Percentiles rank a stretch among this genome's conserved stretches.
These are phyloP conservation scores for Argyresthia goedartella DNA, from an alignment of 2,888 invertebrate species.

Conservation along the genomic window DNA sequence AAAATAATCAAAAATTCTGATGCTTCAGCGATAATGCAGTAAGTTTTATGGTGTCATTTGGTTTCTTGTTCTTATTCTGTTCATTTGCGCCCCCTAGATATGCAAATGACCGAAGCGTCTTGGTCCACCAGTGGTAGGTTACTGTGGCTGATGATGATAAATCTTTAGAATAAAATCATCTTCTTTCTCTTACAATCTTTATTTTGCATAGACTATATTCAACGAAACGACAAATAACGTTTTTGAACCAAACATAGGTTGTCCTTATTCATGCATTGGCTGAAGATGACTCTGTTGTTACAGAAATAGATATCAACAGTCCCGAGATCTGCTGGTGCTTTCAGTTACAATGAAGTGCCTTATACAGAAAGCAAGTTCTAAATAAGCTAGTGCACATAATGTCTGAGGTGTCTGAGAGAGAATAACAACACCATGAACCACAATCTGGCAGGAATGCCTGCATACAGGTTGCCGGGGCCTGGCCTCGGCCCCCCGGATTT, in stretches of 20 bases:
- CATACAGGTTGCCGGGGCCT: constrained; percentile 82
- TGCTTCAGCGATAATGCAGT: constrained; percentile 65
- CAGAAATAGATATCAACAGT: constrained; percentile 61
- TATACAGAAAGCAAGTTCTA: constrained; percentile 23
- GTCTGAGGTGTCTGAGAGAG: constrained; percentile 43
- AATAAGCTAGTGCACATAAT: constrained; percentile 26
- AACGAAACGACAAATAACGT: not conserved
- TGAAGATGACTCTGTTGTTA: constrained; percentile 34
- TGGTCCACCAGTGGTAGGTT: constrained; percentile 2
- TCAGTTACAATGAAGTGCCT: constrained; percentile 55
- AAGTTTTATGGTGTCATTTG: constrained; percentile 38
- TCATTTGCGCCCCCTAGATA: not conserved
- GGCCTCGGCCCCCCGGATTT: constrained; percentile 80
- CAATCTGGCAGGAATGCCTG: constrained; percentile 85
- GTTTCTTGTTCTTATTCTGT: constrained; percentile 10
- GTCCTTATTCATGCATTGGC: not conserved
- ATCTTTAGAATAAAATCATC: not conserved
- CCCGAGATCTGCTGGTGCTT: constrained; percentile 48
- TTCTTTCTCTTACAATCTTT: not conserved
- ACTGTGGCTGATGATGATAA: not conserved
- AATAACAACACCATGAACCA: constrained; percentile 77
- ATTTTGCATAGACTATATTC: not conserved
- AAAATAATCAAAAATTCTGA: constrained; percentile 59
- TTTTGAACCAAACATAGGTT: not conserved
- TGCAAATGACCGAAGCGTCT: not conserved